These are phyloP conservation scores for Ostrea edulis DNA, from an alignment of 1,140 invertebrate genomes.

Conservation along the genomic window DNA sequence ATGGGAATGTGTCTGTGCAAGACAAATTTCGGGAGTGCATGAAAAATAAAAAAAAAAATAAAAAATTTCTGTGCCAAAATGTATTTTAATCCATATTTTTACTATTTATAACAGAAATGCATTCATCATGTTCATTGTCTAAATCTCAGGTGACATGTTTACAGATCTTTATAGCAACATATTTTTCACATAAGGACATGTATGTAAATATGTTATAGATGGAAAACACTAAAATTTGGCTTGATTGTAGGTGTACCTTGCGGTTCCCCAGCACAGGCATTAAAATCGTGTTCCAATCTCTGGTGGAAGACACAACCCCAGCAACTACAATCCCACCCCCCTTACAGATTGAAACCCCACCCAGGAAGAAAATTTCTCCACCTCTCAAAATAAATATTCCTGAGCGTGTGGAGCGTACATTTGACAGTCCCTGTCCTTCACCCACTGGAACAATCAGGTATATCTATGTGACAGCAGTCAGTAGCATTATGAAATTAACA, in stretches of 20 bases:
- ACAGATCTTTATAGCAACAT: too few species aligned
- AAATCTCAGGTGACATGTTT: too few species aligned
- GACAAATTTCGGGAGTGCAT: too few species aligned
- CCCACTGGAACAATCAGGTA: constrained; percentile 90
- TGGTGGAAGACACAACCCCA: constrained; percentile 85
- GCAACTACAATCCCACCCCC: constrained; percentile 71
- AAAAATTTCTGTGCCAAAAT: too few species aligned
- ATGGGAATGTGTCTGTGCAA: too few species aligned
- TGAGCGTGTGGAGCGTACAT: constrained; percentile 85
- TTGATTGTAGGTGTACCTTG: constrained; percentile 91
- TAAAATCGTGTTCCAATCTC: constrained; percentile 94
- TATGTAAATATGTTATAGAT: too few species aligned
- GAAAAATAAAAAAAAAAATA: too few species aligned
- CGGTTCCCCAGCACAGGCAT: constrained; percentile 98
- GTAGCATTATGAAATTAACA: too few species aligned
- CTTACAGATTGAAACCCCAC: constrained; percentile 83
- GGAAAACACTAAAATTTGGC: neutral
- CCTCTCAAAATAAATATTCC: constrained; percentile 87
- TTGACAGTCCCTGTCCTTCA: constrained; percentile 93
- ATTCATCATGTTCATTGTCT: too few species aligned
- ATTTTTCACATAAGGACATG: too few species aligned
- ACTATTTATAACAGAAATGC: too few species aligned
- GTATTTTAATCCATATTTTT: too few species aligned
- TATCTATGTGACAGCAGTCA: neutral
- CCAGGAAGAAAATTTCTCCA: constrained; percentile 82